Conservation (phyloP, 2,888 invertebrate genomes). For the Cordylochernes scorpioides region DNA sequence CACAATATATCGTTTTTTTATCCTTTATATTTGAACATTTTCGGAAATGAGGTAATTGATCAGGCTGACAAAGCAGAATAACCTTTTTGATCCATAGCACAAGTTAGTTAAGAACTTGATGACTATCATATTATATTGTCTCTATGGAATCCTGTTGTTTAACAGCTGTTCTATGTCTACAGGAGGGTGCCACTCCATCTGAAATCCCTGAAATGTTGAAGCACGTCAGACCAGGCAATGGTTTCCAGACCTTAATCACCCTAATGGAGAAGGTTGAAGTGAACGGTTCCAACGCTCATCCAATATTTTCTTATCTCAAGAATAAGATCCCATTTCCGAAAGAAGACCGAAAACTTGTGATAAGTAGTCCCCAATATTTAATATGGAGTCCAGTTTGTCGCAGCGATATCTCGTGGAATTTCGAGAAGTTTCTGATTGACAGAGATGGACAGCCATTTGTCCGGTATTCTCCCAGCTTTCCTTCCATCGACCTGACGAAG, state of each 20-base stretch:
- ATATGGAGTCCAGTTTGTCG: conserved; percentile 21
- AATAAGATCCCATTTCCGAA: conserved; percentile 17
- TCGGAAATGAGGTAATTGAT: too few species aligned
- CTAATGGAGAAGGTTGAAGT: conserved; percentile 22
- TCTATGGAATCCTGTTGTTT: too few species aligned
- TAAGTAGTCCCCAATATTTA: conserved; percentile 17
- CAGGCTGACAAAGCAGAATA: too few species aligned
- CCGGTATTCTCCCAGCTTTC: conserved; percentile 11
- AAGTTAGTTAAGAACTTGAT: too few species aligned
- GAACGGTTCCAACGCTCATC: conserved; percentile 20
- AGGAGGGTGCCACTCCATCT: too few species aligned
- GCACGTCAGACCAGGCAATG: conserved; percentile 22
- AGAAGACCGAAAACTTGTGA: conserved; percentile 18
- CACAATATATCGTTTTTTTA: too few species aligned
- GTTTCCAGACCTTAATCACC: conserved; percentile 19
- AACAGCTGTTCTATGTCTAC: too few species aligned
- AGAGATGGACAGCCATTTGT: conserved; percentile 20
- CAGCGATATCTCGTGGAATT: conserved; percentile 23
- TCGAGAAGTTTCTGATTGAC: conserved; percentile 23
- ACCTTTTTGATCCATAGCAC: too few species aligned
- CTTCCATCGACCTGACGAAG: neutral
- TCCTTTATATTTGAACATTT: too few species aligned
- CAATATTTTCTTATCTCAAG: conserved; percentile 17
- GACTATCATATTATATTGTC: too few species aligned
- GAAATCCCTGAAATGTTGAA: too few species aligned